Percentiles rank a stretch among this genome's conserved stretches.
Conservation (phyloP, 2,113 vertebrate species). For the Aptenodytes patagonicus region DNA sequence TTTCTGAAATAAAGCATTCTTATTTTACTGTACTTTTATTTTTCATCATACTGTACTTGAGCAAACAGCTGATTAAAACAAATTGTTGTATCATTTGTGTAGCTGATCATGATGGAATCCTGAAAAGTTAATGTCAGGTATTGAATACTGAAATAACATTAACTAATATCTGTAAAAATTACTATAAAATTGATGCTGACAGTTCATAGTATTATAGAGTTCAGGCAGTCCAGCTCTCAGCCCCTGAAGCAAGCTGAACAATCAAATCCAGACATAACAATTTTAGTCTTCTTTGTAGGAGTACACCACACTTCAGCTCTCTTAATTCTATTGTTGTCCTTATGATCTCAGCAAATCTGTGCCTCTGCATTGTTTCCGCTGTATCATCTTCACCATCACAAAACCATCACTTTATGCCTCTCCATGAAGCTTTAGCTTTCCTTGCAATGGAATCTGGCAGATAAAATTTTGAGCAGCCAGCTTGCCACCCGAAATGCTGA, state of each 20-base stretch:
- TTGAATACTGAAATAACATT: background rate
- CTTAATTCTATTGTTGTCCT: background rate
- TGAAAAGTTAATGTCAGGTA: background rate
- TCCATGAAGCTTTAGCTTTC: background rate
- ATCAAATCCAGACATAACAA: background rate
- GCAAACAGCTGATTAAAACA: background rate
- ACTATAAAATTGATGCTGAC: background rate
- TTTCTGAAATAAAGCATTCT: background rate
- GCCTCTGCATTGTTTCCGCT: background rate
- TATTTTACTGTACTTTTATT: background rate
- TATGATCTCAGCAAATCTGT: background rate
- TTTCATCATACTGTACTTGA: background rate
- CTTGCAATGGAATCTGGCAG: accelerated
- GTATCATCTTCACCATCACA: background rate
- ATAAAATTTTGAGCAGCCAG: background rate
- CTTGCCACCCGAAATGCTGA: background rate
- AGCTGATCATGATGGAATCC: background rate
- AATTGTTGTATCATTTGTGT: background rate
- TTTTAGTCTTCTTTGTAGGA: background rate
- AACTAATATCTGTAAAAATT: background rate
- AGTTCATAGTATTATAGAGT: background rate
- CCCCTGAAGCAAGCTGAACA: background rate
- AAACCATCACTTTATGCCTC: background rate
- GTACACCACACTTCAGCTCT: background rate
- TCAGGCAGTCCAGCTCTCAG: background rate